Evolutionary conservation across 1,140 invertebrate genomes (phyloP), one percentile per base, ranked within the genome.

Genomic region (Cheumatopsyche charites): DNA sequence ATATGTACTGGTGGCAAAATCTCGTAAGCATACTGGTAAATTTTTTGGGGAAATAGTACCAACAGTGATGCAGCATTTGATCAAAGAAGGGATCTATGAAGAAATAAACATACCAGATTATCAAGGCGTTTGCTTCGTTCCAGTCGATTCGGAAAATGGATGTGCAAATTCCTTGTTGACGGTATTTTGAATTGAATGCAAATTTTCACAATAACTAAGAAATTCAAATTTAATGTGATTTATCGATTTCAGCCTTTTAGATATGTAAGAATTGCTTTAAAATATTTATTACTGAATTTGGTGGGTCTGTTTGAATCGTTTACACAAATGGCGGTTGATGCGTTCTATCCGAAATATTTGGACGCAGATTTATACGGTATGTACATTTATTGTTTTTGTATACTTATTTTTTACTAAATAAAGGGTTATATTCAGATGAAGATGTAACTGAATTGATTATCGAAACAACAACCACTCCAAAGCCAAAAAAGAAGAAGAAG

Each of bases 101-200:
- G 86, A 87, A 73, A 89, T 95, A 4, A 86, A 86, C 42, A 88
- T 96, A 45, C 92, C 90, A 72, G 95, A 97, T 82, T 97, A 96
- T 81, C 95, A 97, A 83, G 94, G 91, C 0, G 90, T 96, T 0
- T 97, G 94, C 79, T 92, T 92, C 76, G 85, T n/a, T n/a, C n/a
- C n/a, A n/a, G n/a, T 88, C 29, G 29, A 36, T 36, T 4, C 29
- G 69, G 86, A 84, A 55, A 88, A 86, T 26, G 92, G 88, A 79
- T 83, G 86, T 9, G 90, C 86, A 0, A 84, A 79, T 61, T 86
- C 82, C 42, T 76, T 92, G 15, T 76, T 87, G 9, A 89, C 89
- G 77, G 91, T 92, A 84, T 12, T 19, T 58, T 12, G 25, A 58
- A 21, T 25, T 25, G 6, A 25, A 21, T 58, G 7, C 13, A 55